Evolutionary conservation across 1,140 invertebrate genomes (phyloP), one percentile per base, ranked within the genome.

Genomic region (Venustaconcha ellipsiformis): DNA sequence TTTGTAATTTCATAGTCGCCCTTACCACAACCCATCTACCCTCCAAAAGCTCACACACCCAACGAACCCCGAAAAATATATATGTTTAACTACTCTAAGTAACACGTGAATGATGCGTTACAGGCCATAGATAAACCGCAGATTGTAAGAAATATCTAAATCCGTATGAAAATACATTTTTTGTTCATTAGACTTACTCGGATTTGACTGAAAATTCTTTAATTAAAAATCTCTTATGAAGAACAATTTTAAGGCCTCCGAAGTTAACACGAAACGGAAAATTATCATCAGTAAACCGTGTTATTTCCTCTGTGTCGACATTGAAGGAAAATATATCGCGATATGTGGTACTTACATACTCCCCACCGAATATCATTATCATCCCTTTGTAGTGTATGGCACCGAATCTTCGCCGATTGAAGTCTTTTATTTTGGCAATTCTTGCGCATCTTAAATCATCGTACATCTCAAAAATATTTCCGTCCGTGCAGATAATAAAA

Each of bases 401-500:
- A n/a, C 83, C 81, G 71, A 83, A 84, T 30, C 83, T 66, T 17
- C 81, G 66, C 13, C 83, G 74, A 23, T 78, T 82, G 67, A 84
- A 84, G 59, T 74, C 59, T 59, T 72, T 65, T 60, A 84, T 83
- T 23, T 70, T 81, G 1, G 78, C 72, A 20, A 83, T 71, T 59
- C 63, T 59, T 57, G 57, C 67, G 55, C 76, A 78, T 2, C 20
- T 59, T 14, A 58, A 65, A 2, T 83, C 78, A 14, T 82, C 80
- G 8, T 60, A 70, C 15, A 80, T 66, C 64, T 73, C 73, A 14
- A 84, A 66, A 57, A 84, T 66, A 55, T 76, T 79, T 0, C 83
- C 83, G 65, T 84, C 83, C 1, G 83, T 84, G 63, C 83, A 81
- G 12, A 83, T 74, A n/a, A 84, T 76, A 74, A 77, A 80, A 12